Evolutionary conservation across 2,888 invertebrate species (phyloP), one percentile per base, ranked within the genome.

Genomic region (Argyra leucocephala): DNA sequence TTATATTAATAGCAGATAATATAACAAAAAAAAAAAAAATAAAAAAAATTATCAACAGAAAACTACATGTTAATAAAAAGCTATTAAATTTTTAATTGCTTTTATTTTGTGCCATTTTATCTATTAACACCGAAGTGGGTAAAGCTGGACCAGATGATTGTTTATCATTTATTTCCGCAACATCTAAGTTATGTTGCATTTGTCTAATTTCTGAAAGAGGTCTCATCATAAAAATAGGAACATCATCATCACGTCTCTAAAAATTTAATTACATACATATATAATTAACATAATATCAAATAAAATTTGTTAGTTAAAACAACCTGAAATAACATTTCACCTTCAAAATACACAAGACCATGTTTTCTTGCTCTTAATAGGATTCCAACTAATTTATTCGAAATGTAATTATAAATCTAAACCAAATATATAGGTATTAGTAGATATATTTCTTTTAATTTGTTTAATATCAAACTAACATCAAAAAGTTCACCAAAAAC

Each of bases 301-400:
- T 10, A 3, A 22, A 22, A 2, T 18, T 22, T 5, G 22, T 3
- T 23, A 15, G 15, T 5, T 23, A 23, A 24, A 23, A 24, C n/a
- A 78, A 88, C 88, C 84, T 96, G 97, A 76, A 93, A 98, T 68
- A 98, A 81, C 76, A 92, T 92, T 83, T 98, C 97, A 64, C 96
- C 96, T 78, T 96, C 95, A 76, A 99, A 99, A 70, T 88, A 87
- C 3, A 99, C 83, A 48, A 96, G 82, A 64, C 92, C 90, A 76
- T 97, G 91, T 77, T 96, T 96, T 69, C 98, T 85, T 0, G 96
- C 96, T 69, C 98, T 83, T 68, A 99, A 80, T 63, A 99, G 82
- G 70, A 97, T 84, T 1, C 98, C 98, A 7, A 99, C 98, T 26
- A 96, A 86, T 82, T 98, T 96, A 79, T 94, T 92, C 63, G 91